Conservation (phyloP, 2,888 invertebrate species). For the Cotesia congregata region DNA sequence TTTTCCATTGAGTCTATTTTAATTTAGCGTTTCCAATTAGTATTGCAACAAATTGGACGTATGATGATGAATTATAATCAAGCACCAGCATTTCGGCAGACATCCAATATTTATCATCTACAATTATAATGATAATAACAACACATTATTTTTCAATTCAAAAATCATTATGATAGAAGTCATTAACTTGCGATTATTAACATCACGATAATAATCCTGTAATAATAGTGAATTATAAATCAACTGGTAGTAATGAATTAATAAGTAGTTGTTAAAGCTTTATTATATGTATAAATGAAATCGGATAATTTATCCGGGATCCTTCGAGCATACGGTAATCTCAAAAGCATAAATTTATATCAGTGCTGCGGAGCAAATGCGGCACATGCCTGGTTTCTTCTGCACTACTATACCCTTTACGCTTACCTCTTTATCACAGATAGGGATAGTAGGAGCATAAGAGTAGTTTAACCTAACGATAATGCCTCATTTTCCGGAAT, state of each 20-base stretch:
- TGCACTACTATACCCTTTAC: background rate
- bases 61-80: slow-evolving; percentile 1
- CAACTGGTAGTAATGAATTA: background rate
- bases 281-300: background rate
- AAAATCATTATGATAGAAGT: background rate
- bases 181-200: background rate
- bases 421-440: background rate
- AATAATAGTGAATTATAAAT: background rate
- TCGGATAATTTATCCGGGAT: background rate
- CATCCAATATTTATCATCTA: background rate
- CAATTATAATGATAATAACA: too few relatives aligned
- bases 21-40: background rate
- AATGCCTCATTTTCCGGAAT: slow-evolving; percentile 33
- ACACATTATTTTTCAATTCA: too few relatives aligned
- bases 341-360: slow-evolving; percentile 31
- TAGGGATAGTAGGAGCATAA: too few relatives aligned
- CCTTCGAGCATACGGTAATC: slow-evolving; percentile 11
- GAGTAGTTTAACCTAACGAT: slow-evolving; percentile 24
- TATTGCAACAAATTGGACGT: background rate
- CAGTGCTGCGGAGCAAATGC: slow-evolving; percentile 31
- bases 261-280: background rate
- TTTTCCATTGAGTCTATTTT: background rate
- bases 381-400: background rate
- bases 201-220: background rate
- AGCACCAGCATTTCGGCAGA: background rate